A percentile compares a stretch with the other conserved stretches of the same genome.
Evolutionary conservation across 2,113 vertebrate genomes (phyloP).

Genomic region (Anhinga rufa): DNA sequence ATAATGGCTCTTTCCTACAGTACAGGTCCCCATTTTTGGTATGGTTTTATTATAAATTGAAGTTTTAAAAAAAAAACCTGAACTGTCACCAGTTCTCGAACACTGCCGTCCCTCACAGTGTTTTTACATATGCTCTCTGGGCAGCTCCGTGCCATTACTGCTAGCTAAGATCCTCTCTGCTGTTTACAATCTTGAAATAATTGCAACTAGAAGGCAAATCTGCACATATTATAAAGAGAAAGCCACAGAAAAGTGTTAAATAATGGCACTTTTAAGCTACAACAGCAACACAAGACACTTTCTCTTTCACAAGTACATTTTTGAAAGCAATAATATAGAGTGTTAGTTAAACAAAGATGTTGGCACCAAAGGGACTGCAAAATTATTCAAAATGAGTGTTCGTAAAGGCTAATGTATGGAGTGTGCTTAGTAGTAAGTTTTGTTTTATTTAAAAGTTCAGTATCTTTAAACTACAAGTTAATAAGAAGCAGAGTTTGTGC

Average conservation of each 20-base stretch:
- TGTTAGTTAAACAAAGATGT: constrained; percentile 75
- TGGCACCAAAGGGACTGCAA: constrained; percentile 61
- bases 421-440: constrained; percentile 5
- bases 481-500: not conserved
- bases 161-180: not conserved
- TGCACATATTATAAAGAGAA: constrained; percentile 45
- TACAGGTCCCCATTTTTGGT: not conserved
- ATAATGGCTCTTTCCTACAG: not conserved
- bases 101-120: not conserved
- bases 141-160: not conserved
- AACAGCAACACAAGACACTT: constrained; percentile 69
- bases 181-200: constrained; percentile 31
- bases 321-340: constrained; percentile 69
- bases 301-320: constrained; percentile 74
- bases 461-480: not conserved
- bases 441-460: constrained; percentile 1
- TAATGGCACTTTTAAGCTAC: constrained; percentile 64
- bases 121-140: not conserved
- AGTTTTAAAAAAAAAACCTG: not conserved
- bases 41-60: not conserved
- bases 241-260: constrained; percentile 65
- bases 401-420: constrained; percentile 46
- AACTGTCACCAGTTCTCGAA: not conserved
- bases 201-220: constrained; percentile 26
- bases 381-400: constrained; percentile 61